These are phyloP conservation scores for Wiebesia pumilae DNA, from an alignment of 1,140 invertebrate genomes.

Conservation along the genomic window DNA sequence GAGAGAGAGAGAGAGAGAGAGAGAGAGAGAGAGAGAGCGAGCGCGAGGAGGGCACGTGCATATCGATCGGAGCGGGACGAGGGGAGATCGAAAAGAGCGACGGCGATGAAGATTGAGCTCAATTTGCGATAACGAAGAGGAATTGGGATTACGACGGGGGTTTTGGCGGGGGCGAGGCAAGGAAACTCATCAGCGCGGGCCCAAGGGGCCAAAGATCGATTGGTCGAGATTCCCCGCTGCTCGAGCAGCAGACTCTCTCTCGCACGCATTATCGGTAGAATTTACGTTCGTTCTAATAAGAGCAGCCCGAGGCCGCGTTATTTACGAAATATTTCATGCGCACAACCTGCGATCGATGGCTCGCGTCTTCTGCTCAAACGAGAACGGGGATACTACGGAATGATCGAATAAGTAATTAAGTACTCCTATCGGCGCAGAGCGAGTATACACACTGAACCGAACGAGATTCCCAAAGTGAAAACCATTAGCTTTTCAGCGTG, in stretches of 20 bases:
- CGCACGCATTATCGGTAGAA: background rate
- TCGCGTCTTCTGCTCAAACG: background rate
- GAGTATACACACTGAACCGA: too few relatives aligned
- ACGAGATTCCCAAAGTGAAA: background rate
- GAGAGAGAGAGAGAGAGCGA: too few relatives aligned
- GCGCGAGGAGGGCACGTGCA: background rate
- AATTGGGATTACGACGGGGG: conserved; percentile 37
- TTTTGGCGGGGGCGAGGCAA: background rate
- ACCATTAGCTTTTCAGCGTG: background rate
- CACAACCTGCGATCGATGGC: background rate
- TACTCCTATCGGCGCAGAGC: background rate
- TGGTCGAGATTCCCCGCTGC: conserved; percentile 4
- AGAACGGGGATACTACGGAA: background rate
- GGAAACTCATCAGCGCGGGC: conserved; percentile 35
- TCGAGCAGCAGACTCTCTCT: background rate
- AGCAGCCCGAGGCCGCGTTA: background rate
- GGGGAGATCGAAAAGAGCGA: background rate
- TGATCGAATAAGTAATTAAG: conserved; percentile 18
- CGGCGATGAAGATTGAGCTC: conserved; percentile 41
- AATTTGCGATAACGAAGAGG: conserved; percentile 50
- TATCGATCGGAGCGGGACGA: background rate
- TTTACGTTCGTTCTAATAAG: background rate
- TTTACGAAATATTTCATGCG: conserved; percentile 8
- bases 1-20: background rate
- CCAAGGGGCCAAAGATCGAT: conserved; percentile 32